Evolutionary conservation across 2,797 vertebrate genomes (phyloP), one percentile per base, ranked within the genome.

Genomic region (Pelodytes ibericus): DNA sequence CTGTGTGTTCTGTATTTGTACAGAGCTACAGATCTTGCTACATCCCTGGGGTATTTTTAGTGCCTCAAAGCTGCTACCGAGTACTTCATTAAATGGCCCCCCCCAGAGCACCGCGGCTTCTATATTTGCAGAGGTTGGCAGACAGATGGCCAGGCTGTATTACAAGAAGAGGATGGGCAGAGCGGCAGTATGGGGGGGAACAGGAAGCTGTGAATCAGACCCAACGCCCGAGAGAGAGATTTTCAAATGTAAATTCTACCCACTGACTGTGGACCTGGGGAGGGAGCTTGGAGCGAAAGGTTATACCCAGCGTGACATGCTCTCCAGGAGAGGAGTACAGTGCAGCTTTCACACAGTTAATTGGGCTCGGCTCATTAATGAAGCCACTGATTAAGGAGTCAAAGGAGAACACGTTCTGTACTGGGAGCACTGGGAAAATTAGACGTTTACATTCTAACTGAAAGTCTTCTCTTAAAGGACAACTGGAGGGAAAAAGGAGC

Each of bases 171-270:
- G 66, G 29, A 51, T 63, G 56, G 75, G 26, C 27, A 44, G 70
- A 9, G n/a, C 11, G 18, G 62, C 27, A 16, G 7, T 22, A 36
- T 39, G 30, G 33, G 36, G 26, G 76, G 70, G 70, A 15, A 57
- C 76, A 78, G 76, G 76, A 78, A 68, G 64, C 76, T 41, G 11
- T 20, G 66, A 47, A 51, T 67, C 7, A 66, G 69, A 24, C 25
- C 65, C 74, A 70, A 44, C 60, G 69, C 51, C 61, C 30, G 41
- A 72, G 67, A 61, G 61, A 67, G 58, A 73, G n/a, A n/a, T n/a
- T 72, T 72, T 78, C 56, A 78, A 68, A 68, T 78, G 70, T 51
- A 78, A 78, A 78, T 78, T 44, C 18, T 78, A 44, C 63, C 70
- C 63, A 68, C 56, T 73, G 76, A n/a, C n/a, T 56, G 76, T 63